Conservation (phyloP, 2,888 invertebrate genomes). For the Coenonympha glycerion region DNA sequence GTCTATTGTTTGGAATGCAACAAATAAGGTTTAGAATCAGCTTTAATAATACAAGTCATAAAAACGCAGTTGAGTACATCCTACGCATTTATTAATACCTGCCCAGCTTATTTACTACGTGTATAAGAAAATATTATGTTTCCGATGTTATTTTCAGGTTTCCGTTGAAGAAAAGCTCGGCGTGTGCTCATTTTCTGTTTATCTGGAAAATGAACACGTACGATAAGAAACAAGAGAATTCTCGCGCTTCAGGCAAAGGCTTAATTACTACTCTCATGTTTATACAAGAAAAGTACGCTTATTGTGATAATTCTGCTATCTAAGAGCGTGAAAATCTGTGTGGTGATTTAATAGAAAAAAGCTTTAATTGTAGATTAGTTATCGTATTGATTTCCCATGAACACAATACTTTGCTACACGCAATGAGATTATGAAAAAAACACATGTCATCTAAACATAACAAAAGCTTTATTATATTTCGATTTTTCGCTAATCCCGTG, state of each 20-base stretch:
- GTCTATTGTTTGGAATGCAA: too few relatives aligned
- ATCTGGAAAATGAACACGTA: conserved; percentile 21
- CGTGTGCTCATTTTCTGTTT: conserved; percentile 21
- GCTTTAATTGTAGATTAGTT: too few relatives aligned
- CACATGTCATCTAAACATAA: too few relatives aligned
- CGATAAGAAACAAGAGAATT: conserved; percentile 13
- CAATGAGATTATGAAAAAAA: too few relatives aligned
- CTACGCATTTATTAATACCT: too few relatives aligned
- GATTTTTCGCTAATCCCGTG: too few relatives aligned
- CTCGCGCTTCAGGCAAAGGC: conserved; percentile 18
- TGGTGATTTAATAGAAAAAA: neutral
- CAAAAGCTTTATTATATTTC: too few relatives aligned
- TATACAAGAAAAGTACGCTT: conserved; percentile 10
- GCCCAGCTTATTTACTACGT: neutral
- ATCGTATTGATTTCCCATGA: too few relatives aligned
- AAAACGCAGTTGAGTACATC: too few relatives aligned
- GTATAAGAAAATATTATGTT: neutral
- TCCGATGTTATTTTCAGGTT: conserved; percentile 1
- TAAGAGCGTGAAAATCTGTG: neutral
- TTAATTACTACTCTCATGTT: conserved; percentile 22
- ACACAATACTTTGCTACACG: too few relatives aligned
- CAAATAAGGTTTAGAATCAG: too few relatives aligned
- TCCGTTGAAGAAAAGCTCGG: conserved; percentile 2
- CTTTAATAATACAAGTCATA: too few relatives aligned
- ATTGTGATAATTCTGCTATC: conserved; percentile 8